phyloP scores from a whole-genome alignment of 2,797 vertebrate species.

The Serranus cabrilla region DNA sequence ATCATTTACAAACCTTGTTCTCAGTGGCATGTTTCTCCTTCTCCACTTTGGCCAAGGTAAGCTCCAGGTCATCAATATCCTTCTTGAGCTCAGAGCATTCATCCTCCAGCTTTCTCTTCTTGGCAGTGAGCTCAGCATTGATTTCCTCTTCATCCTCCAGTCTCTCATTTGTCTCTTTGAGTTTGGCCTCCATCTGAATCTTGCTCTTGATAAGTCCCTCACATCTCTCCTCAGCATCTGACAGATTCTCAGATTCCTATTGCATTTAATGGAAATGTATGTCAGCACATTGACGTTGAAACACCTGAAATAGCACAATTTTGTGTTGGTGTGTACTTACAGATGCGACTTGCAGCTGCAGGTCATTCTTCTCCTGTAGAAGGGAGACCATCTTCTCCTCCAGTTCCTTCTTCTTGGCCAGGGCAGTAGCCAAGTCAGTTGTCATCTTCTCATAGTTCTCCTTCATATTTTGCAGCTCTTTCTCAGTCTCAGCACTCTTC shows the following conservation, averaged over 20 bases:
- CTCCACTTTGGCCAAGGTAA: conserved; percentile 91
- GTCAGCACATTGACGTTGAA: neutral
- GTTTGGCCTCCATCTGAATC: conserved; percentile 90
- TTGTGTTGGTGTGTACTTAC: conserved; percentile 77
- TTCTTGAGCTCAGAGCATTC: conserved; percentile 93
- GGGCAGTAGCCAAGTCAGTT: conserved; percentile 84
- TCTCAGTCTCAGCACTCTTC: conserved; percentile 92
- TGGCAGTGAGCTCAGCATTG: conserved; percentile 89
- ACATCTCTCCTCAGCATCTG: conserved; percentile 91
- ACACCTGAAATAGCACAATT: neutral
- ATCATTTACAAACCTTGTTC: conserved; percentile 87
- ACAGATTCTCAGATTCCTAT: conserved; percentile 88
- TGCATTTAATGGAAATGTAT: neutral
- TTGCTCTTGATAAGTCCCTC: conserved; percentile 93
- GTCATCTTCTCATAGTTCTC: conserved; percentile 84
- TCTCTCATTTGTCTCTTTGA: conserved; percentile 91
- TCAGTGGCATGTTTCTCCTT: no score
- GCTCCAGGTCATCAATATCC: conserved; percentile 91
- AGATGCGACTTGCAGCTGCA: conserved; percentile 90
- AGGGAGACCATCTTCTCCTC: no score
- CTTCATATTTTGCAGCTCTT: conserved; percentile 91
- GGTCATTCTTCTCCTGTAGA: conserved; percentile 92
- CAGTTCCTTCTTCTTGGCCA: conserved; percentile 90
- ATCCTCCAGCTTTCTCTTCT: conserved; percentile 91
- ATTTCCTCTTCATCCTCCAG: conserved; percentile 89